A percentile compares a stretch with the other conserved stretches of the same genome.
phyloP scores from a whole-genome alignment of 64 coral and sea anemone genomes.

The Stichodactyla mertensii region DNA sequence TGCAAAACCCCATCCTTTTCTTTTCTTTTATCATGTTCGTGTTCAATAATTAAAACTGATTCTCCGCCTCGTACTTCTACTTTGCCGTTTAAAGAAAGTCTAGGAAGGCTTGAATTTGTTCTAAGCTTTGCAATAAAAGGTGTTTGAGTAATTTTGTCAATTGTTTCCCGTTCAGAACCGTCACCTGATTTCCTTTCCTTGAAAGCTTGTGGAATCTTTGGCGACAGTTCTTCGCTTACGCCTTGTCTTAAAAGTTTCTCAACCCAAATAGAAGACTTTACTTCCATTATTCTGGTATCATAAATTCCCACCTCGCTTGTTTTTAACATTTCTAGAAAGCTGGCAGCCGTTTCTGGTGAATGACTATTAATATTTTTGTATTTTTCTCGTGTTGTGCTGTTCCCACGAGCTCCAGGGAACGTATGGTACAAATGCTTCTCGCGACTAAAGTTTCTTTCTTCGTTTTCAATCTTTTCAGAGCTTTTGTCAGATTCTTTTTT shows the following conservation, averaged over 20 bases:
- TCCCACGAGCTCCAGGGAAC: not conserved
- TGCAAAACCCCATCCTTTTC: slow-evolving; percentile 30
- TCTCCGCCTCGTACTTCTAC: slow-evolving; percentile 17
- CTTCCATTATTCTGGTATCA: slow-evolving; percentile 37
- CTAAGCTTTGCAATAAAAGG: not conserved
- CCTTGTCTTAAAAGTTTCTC: slow-evolving; percentile 48
- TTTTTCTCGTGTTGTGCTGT: not conserved
- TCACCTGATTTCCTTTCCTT: not conserved
- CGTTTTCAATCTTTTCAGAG: not conserved
- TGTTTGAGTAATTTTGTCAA: slow-evolving; percentile 14
- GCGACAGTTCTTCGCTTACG: slow-evolving; percentile 45
- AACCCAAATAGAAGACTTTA: slow-evolving; percentile 64
- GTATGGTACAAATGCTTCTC: not conserved
- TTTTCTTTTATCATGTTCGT: slow-evolving; percentile 19
- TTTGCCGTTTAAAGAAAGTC: not conserved
- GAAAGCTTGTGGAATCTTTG: slow-evolving; percentile 15
- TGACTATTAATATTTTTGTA: not conserved
- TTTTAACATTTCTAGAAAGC: slow-evolving; percentile 79
- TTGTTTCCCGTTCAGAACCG: not conserved
- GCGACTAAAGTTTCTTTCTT: not conserved
- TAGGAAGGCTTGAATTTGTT: not conserved
- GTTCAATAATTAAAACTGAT: slow-evolving; percentile 52
- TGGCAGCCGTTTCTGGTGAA: slow-evolving; percentile 11
- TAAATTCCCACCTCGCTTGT: slow-evolving; percentile 69
- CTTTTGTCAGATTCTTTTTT: not conserved